Evolutionary conservation across 2,888 invertebrate species (phyloP), one percentile per base, ranked within the genome.

Genomic region (Amphipoea oculea): DNA sequence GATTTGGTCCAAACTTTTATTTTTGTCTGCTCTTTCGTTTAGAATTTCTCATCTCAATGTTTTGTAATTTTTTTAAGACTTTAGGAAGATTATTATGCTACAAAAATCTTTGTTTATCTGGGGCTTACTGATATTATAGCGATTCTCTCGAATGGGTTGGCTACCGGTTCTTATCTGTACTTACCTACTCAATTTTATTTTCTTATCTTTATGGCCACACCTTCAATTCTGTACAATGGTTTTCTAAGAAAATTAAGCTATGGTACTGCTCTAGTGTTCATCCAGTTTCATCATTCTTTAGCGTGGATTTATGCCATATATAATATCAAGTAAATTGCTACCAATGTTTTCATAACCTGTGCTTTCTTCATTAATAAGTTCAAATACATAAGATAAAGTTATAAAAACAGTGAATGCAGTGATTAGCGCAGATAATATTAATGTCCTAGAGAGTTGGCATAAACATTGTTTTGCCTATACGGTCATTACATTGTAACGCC

Each of bases 401-500:
- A 68, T 54, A 71, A 71, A 63, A 79, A 77, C 45, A 77, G 7
- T 40, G 9, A 48, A 54, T 62, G 45, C 69, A 45, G 17, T 68
- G 9, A 77, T 36, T 51, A 45, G 23, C 14, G 29, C 63, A 62
- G 40, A 83, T 70, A 77, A 81, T 17, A 4, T 78, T 20, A 68
- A 66, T 48, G 65, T 42, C 54, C 65, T 79, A 80, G 54, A 66
- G 69, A 84, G 85, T 84, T 73, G 54, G 80, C 7, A 54, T 40
- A 73, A 78, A 71, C 42, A 84, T 83, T 82, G 69, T 71, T 73
- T 54, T 71, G 69, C 63, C 71, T 85, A 82, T 79, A 73, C 17
- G 36, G 23, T 36, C 36, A 23, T 60, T 69, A 79, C 85, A 86
- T 76, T 86, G 84, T 87, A 83, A 74, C 73, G 68, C 74, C 83